Evolutionary conservation across 2,888 invertebrate species (phyloP).

Genomic region (Lasioglossum leucozonium): DNA sequence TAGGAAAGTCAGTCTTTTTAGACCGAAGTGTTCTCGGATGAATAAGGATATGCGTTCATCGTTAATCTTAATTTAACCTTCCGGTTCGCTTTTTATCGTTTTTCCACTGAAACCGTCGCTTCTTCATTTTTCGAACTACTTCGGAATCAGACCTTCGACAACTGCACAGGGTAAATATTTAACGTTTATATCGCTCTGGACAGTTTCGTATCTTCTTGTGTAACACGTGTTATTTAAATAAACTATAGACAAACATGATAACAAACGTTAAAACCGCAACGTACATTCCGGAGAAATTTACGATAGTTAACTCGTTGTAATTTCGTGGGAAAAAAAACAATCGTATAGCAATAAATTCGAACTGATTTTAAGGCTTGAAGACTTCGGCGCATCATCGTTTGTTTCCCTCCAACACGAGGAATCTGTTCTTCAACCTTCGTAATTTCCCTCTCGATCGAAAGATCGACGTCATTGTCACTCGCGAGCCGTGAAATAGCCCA

Average conservation of each 20-base stretch:
- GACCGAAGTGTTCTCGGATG: not conserved
- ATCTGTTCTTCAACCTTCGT: not conserved
- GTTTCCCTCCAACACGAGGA: not conserved
- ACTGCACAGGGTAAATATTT: not conserved
- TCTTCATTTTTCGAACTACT: conserved; percentile 2
- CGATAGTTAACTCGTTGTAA: too few species aligned
- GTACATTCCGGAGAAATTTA: too few species aligned
- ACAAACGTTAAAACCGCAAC: too few species aligned
- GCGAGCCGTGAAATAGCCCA: conserved; percentile 11
- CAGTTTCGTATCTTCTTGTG: not conserved
- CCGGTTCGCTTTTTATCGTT: not conserved
- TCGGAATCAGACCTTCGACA: not conserved
- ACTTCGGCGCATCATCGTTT: too few species aligned
- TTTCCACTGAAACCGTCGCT: not conserved
- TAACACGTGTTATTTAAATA: too few species aligned
- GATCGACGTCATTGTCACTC: conserved; percentile 7
- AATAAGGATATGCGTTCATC: conserved; percentile 6
- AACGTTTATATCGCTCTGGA: not conserved
- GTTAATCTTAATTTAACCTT: conserved; percentile 17
- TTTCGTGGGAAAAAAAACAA: too few species aligned
- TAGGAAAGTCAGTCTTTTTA: not conserved
- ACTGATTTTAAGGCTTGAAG: too few species aligned
- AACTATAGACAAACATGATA: too few species aligned
- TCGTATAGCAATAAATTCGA: too few species aligned
- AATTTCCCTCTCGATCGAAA: not conserved